Conservation (phyloP, 2,888 invertebrate genomes). For the Sabellastarte sp. region DNA sequence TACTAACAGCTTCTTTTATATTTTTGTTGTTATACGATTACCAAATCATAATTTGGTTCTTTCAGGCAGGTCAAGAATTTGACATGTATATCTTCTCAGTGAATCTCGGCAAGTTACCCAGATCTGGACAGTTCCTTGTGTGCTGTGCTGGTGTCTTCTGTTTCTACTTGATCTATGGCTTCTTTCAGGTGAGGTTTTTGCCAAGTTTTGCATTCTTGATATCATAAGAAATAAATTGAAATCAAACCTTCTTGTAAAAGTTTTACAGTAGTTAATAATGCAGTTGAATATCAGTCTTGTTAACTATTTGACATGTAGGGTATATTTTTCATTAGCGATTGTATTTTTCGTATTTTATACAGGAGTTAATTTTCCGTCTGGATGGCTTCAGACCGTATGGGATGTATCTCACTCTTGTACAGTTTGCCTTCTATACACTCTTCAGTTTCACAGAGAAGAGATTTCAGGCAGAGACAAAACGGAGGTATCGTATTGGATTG, state of each 20-base stretch:
- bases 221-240: too few species aligned
- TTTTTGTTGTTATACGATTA: too few species aligned
- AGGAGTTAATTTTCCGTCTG: constrained; percentile 87
- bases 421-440: constrained; percentile 81
- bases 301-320: too few species aligned
- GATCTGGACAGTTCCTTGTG: constrained; percentile 72
- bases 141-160: constrained; percentile 80
- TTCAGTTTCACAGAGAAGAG: constrained; percentile 77
- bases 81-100: neutral
- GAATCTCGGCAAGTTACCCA: constrained; percentile 56
- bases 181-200: constrained; percentile 65
- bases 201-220: too few species aligned
- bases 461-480: constrained; percentile 64
- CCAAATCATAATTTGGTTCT: too few species aligned
- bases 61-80: neutral
- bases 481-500: too few species aligned
- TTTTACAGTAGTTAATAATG: too few species aligned
- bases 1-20: too few species aligned
- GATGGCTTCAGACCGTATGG: constrained; percentile 86
- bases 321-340: too few species aligned
- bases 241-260: too few species aligned
- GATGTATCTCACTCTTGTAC: constrained; percentile 87
- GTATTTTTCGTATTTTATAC: too few species aligned
- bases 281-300: too few species aligned
- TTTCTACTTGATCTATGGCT: constrained; percentile 88